phyloP scores from a whole-genome alignment of 2,797 vertebrate species.

The Poecilia velifera region DNA sequence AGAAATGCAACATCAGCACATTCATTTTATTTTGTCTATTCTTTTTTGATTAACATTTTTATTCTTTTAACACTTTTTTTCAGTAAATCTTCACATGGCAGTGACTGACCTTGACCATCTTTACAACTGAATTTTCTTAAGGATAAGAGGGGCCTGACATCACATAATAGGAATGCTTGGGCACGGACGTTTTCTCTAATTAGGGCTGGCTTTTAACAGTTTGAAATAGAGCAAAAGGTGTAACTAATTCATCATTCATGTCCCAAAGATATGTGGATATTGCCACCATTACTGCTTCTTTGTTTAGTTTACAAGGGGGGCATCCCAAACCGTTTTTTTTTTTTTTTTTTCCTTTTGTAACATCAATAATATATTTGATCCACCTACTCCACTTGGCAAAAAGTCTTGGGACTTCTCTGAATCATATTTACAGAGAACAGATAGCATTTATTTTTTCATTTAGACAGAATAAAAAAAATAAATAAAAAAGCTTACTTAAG shows the following conservation, averaged over 20 bases:
- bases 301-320: not conserved
- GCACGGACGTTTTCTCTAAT: slow-evolving; percentile 42
- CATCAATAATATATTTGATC: not conserved
- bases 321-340: too few species aligned
- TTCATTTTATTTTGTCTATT: slow-evolving; percentile 32
- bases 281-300: not conserved
- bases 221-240: slow-evolving; percentile 18
- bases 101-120: slow-evolving; percentile 28
- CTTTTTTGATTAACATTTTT: slow-evolving; percentile 31
- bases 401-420: not conserved
- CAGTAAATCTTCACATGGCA: slow-evolving; percentile 23
- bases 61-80: slow-evolving; percentile 24
- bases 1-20: slow-evolving; percentile 61
- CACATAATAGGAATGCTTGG: slow-evolving; percentile 42
- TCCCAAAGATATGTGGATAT: not conserved
- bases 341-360: not conserved
- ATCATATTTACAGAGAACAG: not conserved
- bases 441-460: not conserved
- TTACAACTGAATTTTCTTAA: slow-evolving; percentile 42
- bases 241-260: not conserved
- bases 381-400: not conserved
- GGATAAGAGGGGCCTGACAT: slow-evolving; percentile 39
- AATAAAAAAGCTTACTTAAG: not conserved
- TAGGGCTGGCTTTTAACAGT: slow-evolving; percentile 32
- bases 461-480: not conserved